Evolutionary conservation across 2,113 vertebrate species (phyloP), one percentile per base, ranked within the genome.

Genomic region (Erinaceus europaeus): DNA sequence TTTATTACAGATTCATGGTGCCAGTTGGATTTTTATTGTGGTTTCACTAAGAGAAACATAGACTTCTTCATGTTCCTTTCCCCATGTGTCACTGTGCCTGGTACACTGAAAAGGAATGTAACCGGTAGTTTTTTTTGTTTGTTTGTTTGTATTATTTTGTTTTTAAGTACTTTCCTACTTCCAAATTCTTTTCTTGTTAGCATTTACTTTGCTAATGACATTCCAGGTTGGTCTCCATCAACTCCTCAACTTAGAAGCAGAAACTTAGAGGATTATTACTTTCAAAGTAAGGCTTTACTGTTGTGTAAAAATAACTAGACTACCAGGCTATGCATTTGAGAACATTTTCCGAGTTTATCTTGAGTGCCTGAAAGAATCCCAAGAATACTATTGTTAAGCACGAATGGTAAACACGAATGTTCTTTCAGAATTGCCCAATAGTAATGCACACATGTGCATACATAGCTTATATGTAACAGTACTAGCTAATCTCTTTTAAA

Each of bases 371-470:
- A 64, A 50, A 68, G 46, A 78, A 48, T 57, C 17, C n/a, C 18
- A 42, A 11, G 67, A 42, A 32, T 9, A 32, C 29, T 20, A 2
- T 42, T 52, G 34, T 44, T 62, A 29, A 64, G 23, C 20, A 42
- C 46, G 55, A 12, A 11, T 34, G 65, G 20, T 25, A 55, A 55
- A 55, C 53, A 25, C 53, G 20, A 27, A 5, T 74, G 23, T 42
- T 61, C 18, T 29, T 59, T 75, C 55, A 50, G 50, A 75, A 32
- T 53, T 40, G 0, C 38, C 29, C 32, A 46, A 1, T 11, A 14
- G 36, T 40, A 17, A 48, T 6, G 23, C 1, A 2, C 9, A 29
- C 1, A 0, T 0, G 1, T 27, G 23, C 36, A 38, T 5, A 12
- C 4, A 1, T 17, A 69, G 36, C 17, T n/a, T 64, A 9, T 46